Percentiles rank a stretch among this genome's conserved stretches.
These are phyloP conservation scores for Muntiacus reevesi DNA, from an alignment of 2,113 vertebrate genomes.

Conservation along the genomic window DNA sequence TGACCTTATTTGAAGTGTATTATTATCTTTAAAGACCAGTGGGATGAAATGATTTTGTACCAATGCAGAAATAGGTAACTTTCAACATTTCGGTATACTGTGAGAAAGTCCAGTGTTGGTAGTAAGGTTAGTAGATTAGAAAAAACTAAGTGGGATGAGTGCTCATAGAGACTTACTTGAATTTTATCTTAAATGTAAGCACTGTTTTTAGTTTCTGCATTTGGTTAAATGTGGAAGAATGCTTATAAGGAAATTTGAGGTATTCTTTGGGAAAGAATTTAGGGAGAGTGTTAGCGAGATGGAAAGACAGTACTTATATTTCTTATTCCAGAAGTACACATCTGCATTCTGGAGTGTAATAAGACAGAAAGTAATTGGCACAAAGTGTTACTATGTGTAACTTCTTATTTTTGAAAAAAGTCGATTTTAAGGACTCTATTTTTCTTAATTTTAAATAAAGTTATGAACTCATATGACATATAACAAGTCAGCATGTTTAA, in stretches of 20 bases:
- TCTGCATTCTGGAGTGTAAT: neutral
- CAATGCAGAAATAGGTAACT: neutral
- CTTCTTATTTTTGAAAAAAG: conserved; percentile 15
- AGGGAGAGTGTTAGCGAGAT: neutral
- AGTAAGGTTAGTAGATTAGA: neutral
- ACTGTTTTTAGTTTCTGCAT: neutral
- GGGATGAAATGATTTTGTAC: neutral
- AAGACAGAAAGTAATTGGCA: neutral
- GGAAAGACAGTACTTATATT: neutral
- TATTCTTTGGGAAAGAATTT: neutral
- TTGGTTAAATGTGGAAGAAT: neutral
- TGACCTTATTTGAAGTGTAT: neutral
- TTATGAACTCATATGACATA: neutral
- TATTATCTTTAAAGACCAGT: neutral
- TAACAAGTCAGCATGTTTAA: neutral
- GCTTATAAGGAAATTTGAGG: neutral
- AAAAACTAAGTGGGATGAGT: neutral
- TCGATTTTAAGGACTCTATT: neutral
- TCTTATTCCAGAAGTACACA: conserved; percentile 1
- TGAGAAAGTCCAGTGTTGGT: neutral
- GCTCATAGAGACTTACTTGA: neutral
- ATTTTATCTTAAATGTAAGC: neutral
- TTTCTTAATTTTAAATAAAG: neutral
- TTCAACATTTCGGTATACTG: neutral
- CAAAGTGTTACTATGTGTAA: neutral